Conservation (phyloP, 2,113 vertebrate species). For the Chamaea fasciata region DNA sequence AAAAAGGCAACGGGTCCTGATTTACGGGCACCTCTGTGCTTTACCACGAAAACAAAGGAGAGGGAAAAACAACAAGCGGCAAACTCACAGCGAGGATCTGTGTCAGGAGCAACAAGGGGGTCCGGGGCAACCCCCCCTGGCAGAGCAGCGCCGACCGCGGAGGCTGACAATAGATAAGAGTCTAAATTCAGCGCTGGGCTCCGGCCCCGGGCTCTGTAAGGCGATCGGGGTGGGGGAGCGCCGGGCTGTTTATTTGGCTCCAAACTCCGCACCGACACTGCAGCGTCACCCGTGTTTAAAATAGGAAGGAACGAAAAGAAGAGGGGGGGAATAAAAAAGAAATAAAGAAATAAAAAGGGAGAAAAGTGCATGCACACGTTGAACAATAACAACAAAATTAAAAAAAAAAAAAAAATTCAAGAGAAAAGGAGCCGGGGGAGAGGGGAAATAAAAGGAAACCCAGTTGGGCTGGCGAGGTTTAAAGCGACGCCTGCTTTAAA, state of each 20-base stretch:
- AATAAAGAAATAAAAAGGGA: not conserved
- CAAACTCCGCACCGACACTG: not conserved
- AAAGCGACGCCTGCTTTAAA: constrained; percentile 20
- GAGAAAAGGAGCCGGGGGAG: not conserved
- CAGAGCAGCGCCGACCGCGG: not conserved
- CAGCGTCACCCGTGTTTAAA: not conserved
- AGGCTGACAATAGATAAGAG: constrained; percentile 5
- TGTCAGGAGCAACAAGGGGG: not conserved
- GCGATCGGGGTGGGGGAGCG: not conserved
- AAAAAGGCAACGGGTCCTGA: not conserved
- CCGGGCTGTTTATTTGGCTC: constrained; percentile 3
- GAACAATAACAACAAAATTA: not conserved
- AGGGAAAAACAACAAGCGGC: not conserved
- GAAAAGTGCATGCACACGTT: not conserved
- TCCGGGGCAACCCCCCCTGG: not conserved
- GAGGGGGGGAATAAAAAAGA: not conserved
- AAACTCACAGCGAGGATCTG: not conserved
- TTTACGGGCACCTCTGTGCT: not conserved
- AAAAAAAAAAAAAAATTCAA: not conserved
- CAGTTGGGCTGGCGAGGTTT: not conserved
- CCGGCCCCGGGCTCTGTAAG: not conserved
- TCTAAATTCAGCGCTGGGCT: constrained; percentile 4
- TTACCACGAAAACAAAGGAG: not conserved
- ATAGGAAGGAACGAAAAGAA: not conserved
- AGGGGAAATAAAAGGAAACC: not conserved